Base-by-base conservation (phyloP, 2,888 invertebrate genomes). In the Piscicola geometra region DNA sequence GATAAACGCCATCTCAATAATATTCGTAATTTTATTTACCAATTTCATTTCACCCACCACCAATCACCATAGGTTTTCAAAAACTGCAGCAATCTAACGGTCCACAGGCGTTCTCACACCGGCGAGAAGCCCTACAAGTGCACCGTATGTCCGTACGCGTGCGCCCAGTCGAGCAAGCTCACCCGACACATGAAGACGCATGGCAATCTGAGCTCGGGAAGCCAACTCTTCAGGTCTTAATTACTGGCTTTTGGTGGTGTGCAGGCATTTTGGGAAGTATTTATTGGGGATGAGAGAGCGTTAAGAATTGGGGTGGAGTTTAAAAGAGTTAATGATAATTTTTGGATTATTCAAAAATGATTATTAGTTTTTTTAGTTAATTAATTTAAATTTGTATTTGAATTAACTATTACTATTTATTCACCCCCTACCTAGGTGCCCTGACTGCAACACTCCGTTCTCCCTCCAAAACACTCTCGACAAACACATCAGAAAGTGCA, bases 101-200 rank as follows among this genome's bases (percentile, higher is more conserved):
- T 86, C 32, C 86, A 86, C 79, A 81, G 86, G 28, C 81, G 86
- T 52, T 83, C 83, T 25, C 86, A 86, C 85, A 86, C 81, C 83
- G 86, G 21, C 96, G 98, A 25, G 98, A 99, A 85, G 84, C 99
- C 99, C 0, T 99, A 99, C 89, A 96, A 96, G 86, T 99, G 99
- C 85, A 94, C 94, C 85, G 88, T 99, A 79, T 99, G 99, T 88
- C 93, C 93, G 78, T 99, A 99, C 87, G 99, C 99, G 35, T 99
- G 99, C 86, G 98, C 99, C n/a, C 98, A 99, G 88, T 96, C 96
- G 85, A 95, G 95, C 35, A 99, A 99, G 86, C 89, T 99, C 78
- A 99, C 99, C 75, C 90, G 99, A 82, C 99, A 99, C 88, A 99
- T 99, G 99, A 96, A 98, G 86, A 99, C 99, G 0, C 99, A 99